Conservation (phyloP, 2,888 invertebrate genomes). For the Orthosia incerta region DNA sequence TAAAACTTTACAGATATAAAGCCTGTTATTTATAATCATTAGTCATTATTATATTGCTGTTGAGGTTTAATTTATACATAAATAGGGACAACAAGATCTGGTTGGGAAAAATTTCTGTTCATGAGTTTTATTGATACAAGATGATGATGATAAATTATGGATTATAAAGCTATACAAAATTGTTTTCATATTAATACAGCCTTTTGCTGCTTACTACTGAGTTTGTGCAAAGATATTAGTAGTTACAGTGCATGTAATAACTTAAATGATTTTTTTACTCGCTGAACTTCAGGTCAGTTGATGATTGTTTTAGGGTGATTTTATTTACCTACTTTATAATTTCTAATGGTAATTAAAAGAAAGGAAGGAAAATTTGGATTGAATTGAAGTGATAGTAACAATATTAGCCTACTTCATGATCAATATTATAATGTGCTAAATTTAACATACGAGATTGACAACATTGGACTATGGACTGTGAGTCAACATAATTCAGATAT, state of each 20-base stretch:
- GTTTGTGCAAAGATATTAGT: neutral
- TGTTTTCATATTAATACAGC: neutral
- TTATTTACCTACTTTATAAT: neutral
- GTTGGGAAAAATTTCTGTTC: neutral
- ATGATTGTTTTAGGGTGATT: neutral
- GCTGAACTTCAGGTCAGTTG: neutral
- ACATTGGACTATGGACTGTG: slow-evolving; percentile 45
- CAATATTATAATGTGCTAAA: neutral
- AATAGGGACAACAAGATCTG: neutral
- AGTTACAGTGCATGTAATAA: neutral
- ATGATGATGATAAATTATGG: neutral
- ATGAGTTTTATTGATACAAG: neutral
- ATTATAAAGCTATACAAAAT: neutral
- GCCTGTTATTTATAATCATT: no score
- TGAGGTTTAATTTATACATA: neutral
- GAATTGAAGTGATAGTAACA: neutral
- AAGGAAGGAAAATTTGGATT: neutral
- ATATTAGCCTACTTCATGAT: neutral
- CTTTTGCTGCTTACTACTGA: no score
- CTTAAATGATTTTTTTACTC: neutral
- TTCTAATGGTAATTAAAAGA: neutral
- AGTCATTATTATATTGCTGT: neutral
- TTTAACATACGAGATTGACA: slow-evolving; percentile 7
- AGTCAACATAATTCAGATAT: slow-evolving; percentile 12
- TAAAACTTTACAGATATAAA: no score